Conservation (phyloP, 1,140 invertebrate species). For the Papilio machaon region DNA sequence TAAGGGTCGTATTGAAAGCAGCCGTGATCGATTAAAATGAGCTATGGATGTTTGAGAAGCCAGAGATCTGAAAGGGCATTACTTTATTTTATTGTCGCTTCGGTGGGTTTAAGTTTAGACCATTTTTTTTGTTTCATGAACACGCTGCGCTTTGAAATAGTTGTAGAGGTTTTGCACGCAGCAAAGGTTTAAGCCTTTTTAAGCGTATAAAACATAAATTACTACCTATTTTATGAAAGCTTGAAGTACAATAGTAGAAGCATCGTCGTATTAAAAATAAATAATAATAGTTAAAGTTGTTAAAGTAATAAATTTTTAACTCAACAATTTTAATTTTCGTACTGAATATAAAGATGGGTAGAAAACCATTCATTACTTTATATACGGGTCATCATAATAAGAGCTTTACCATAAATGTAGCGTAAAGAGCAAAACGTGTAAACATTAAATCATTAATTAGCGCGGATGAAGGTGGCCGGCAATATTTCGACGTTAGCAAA, state of each 20-base stretch:
- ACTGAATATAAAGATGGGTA: no score
- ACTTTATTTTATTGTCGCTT: background rate
- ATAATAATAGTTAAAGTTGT: background rate
- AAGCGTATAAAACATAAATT: background rate
- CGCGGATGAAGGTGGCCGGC: slow-evolving; percentile 29
- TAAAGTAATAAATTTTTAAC: background rate
- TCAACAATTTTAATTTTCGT: background rate
- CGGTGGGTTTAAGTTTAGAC: background rate
- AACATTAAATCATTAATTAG: slow-evolving; percentile 39
- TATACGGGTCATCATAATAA: background rate
- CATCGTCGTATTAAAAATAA: background rate
- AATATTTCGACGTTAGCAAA: slow-evolving; percentile 59
- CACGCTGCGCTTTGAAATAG: background rate
- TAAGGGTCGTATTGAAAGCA: background rate
- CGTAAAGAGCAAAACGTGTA: background rate
- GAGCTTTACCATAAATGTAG: background rate
- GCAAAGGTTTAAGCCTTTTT: background rate
- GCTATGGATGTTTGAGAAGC: background rate
- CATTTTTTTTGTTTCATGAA: background rate
- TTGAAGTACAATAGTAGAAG: background rate
- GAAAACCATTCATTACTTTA: background rate
- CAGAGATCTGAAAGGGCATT: background rate
- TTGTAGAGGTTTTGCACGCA: background rate
- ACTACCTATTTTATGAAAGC: background rate
- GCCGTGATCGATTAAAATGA: background rate